phyloP scores from a whole-genome alignment of 2,113 vertebrate genomes.

The Paramisgurnus dabryanus region DNA sequence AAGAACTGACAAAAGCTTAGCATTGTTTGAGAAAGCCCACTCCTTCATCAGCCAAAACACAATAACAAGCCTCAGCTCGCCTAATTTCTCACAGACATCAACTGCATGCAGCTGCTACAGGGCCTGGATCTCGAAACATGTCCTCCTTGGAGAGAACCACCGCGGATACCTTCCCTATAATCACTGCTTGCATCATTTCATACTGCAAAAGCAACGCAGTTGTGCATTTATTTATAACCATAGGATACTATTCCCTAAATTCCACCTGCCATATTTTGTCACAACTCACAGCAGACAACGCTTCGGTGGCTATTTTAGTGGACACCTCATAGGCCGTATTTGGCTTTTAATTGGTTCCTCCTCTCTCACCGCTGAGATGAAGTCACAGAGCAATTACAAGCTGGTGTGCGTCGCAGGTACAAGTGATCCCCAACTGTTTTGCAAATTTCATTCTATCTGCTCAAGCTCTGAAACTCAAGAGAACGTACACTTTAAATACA shows the following conservation, averaged over 20 bases:
- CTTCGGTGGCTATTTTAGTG: constrained; percentile 48
- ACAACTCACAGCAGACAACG: constrained; percentile 36
- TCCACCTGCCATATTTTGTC: constrained; percentile 28
- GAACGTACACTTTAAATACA: constrained; percentile 30
- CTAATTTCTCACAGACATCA: constrained; percentile 17
- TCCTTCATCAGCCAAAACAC: constrained; percentile 15
- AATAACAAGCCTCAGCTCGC: constrained; percentile 19
- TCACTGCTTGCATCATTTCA: constrained; percentile 42
- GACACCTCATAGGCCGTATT: constrained; percentile 57
- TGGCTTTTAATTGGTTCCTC: constrained; percentile 73
- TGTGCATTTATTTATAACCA: constrained; percentile 34
- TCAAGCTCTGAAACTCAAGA: constrained; percentile 21
- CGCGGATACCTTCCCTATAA: constrained; percentile 39
- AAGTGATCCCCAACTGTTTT: constrained; percentile 30
- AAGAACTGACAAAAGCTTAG: not conserved
- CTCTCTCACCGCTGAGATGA: constrained; percentile 69
- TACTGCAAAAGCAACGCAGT: constrained; percentile 53
- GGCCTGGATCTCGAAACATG: constrained; percentile 22
- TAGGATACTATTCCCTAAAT: constrained; percentile 35
- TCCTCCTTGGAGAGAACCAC: constrained; percentile 25
- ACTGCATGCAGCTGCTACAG: constrained; percentile 14
- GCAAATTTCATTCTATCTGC: constrained; percentile 26
- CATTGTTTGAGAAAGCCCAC: not conserved
- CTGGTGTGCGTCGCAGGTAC: constrained; percentile 28
- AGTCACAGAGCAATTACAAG: constrained; percentile 72